Conservation (phyloP, 2,888 invertebrate genomes). For the Shargacucullia verbasci region DNA sequence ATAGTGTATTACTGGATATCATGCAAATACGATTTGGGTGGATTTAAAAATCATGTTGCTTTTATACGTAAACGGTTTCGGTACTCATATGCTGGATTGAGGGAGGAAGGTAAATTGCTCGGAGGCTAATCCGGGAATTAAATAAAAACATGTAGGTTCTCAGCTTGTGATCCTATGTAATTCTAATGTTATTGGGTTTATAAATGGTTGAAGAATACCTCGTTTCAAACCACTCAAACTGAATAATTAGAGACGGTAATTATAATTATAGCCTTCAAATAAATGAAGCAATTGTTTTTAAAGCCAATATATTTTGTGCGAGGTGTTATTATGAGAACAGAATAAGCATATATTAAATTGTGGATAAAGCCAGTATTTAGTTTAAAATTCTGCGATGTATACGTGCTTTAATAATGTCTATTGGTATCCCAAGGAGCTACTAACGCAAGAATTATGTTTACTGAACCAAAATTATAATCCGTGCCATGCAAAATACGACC, state of each 20-base stretch:
- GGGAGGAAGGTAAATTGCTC: slow-evolving; percentile 29
- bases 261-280: too few species aligned
- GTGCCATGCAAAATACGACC: slow-evolving; percentile 17
- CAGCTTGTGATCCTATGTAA: slow-evolving; percentile 26
- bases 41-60: slow-evolving; percentile 49
- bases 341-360: too few species aligned
- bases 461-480: slow-evolving; percentile 35
- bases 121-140: slow-evolving; percentile 35
- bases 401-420: too few species aligned
- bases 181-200: slow-evolving; percentile 27
- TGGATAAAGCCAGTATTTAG: too few species aligned
- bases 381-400: too few species aligned
- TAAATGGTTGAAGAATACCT: too few species aligned
- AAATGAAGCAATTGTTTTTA: too few species aligned
- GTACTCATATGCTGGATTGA: slow-evolving; percentile 20
- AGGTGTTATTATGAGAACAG: too few species aligned
- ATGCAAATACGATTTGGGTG: slow-evolving; percentile 52
- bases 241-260: too few species aligned
- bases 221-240: too few species aligned
- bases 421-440: slow-evolving; percentile 18
- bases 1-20: slow-evolving; percentile 49
- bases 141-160: slow-evolving; percentile 33
- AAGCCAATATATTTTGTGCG: too few species aligned
- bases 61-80: slow-evolving; percentile 46
- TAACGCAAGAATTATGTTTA: slow-evolving; percentile 39